These are phyloP conservation scores for Myathropa florea DNA, from an alignment of 2,888 invertebrate genomes.

Conservation along the genomic window DNA sequence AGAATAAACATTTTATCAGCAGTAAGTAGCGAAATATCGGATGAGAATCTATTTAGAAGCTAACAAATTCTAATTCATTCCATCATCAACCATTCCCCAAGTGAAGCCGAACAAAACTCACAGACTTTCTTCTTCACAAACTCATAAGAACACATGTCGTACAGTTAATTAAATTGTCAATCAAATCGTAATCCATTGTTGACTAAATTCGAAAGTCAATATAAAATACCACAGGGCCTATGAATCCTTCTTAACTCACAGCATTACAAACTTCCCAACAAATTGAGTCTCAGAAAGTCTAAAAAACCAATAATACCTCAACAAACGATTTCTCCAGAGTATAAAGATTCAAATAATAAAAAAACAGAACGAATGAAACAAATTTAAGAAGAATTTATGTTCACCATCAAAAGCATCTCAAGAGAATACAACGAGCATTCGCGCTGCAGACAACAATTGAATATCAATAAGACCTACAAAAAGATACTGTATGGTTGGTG, in stretches of 20 bases:
- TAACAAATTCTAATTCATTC: neutral
- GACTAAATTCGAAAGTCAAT: constrained; percentile 1
- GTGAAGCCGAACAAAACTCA: neutral
- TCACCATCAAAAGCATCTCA: constrained; percentile 35
- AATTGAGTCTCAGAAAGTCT: neutral
- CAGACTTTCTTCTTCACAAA: neutral
- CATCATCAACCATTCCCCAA: neutral
- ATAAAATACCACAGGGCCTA: neutral
- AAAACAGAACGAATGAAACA: constrained; percentile 4
- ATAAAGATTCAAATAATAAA: constrained; percentile 9
- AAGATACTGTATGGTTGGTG: neutral
- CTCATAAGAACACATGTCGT: neutral
- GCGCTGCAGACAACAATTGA: constrained; percentile 36
- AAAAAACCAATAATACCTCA: constrained; percentile 1
- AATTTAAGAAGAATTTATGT: constrained; percentile 37
- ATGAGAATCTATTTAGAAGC: neutral
- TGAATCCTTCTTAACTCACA: constrained; percentile 1
- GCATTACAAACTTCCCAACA: neutral
- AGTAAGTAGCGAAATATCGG: neutral
- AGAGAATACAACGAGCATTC: constrained; percentile 10
- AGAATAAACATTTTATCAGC: neutral
- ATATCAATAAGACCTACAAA: constrained; percentile 22
- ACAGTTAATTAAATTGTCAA: neutral
- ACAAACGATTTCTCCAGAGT: constrained; percentile 1
- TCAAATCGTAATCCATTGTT: constrained; percentile 1